Evolutionary conservation across 2,797 vertebrate genomes (phyloP), one percentile per base, ranked within the genome.

Genomic region (Uromys caudimaculatus): DNA sequence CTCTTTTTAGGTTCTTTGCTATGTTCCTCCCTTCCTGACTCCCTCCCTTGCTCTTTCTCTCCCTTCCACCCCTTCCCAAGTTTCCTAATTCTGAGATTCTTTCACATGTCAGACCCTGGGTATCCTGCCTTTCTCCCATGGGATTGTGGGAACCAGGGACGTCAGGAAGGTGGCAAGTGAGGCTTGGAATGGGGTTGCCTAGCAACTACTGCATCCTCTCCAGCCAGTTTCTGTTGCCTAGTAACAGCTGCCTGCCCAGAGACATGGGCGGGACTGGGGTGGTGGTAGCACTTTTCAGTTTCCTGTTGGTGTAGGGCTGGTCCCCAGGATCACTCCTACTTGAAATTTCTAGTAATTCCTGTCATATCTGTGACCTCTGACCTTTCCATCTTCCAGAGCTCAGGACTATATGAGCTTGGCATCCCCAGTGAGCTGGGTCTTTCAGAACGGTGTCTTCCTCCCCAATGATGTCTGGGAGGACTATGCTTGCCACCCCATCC

Each of bases 171-270:
- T 96, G 91, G 96, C 97, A 97, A 97, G 97, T 97, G 94, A 97
- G 95, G 97, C 95, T 96, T 94, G 96, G 90, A 86, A 93, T 97
- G 94, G 96, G 79, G 98, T 97, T 97, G 94, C 98, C 81, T 98
- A 97, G 98, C 97, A 98, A 98, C 97, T 82, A 81, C 75, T 35
- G 97, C 97, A 98, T 98, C 97, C 97, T 97, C 97, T 96, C 95
- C 95, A 97, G 97, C 97, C 87, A 58, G 91, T 96, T 98, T 98
- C 97, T 88, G 98, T 98, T 98, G 97, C 98, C 85, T 96, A 94
- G 98, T 97, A 97, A 98, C 97, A 0, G 93, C 94, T 87, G 95
- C 97, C 96, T 97, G 97, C 94, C 97, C 98, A 97, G 95, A 96
- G 88, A 97, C 79, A 96, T 97, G 97, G 98, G 97, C 19, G 89